Percentiles rank a stretch among this genome's conserved stretches.
Conservation (phyloP, 1,140 invertebrate genomes). For the Hylyphantes graminicola region DNA sequence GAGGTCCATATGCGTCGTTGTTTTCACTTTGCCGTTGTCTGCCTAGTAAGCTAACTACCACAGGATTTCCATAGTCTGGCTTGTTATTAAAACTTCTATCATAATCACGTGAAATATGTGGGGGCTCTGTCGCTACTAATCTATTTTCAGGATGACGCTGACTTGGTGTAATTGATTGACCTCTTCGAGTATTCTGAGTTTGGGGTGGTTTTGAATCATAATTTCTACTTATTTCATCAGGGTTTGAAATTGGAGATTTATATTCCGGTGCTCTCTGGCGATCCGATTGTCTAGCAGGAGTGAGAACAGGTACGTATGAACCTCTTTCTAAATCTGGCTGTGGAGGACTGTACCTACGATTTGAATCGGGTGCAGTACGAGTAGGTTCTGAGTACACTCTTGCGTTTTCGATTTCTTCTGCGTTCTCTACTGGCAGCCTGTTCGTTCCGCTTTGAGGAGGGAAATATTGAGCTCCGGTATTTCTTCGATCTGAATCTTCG, state of each 20-base stretch:
- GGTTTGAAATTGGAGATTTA: background rate
- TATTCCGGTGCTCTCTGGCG: background rate
- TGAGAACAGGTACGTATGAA: constrained; percentile 30
- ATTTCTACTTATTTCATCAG: constrained; percentile 3
- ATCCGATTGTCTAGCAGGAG: constrained; percentile 4
- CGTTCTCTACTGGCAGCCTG: constrained; percentile 26
- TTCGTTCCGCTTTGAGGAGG: constrained; percentile 28
- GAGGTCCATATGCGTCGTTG: background rate
- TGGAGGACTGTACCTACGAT: background rate
- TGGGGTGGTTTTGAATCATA: background rate
- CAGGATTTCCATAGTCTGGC: background rate
- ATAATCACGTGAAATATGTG: constrained; percentile 1
- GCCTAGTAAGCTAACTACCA: background rate
- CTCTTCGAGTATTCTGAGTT: background rate
- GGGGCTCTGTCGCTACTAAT: constrained; percentile 12
- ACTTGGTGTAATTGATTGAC: background rate
- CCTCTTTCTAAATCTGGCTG: constrained; percentile 8
- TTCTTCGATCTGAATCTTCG: background rate
- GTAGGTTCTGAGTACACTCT: background rate
- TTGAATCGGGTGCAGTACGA: background rate
- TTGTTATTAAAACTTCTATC: background rate
- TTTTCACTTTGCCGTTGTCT: background rate
- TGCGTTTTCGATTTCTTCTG: background rate
- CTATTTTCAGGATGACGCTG: constrained; percentile 15
- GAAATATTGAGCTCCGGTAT: constrained; percentile 9